A percentile compares a stretch with the other conserved stretches of the same genome.
Conservation (phyloP, 2,113 vertebrate species). For the Mus musculus region DNA sequence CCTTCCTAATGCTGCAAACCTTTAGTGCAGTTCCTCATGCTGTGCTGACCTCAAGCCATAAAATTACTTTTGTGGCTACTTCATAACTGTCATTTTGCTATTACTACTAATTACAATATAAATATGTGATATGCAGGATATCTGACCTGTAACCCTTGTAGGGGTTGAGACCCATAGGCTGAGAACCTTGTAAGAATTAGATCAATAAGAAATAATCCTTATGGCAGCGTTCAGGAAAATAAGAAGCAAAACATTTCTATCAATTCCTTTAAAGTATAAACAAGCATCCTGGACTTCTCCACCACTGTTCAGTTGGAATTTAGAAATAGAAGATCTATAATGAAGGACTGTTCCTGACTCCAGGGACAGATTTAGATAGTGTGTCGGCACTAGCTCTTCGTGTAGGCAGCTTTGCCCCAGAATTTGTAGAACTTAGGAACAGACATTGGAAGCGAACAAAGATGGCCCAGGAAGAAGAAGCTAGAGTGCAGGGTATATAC, state of each 20-base stretch:
- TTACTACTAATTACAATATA: background rate
- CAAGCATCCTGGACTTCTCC: background rate
- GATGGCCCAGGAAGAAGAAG: constrained; percentile 55
- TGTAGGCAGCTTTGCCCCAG: constrained; percentile 39
- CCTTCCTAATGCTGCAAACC: background rate
- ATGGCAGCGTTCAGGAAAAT: background rate
- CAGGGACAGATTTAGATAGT: constrained; percentile 42
- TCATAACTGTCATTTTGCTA: background rate
- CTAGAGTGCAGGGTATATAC: background rate
- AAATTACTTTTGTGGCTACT: background rate
- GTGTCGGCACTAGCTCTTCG: background rate
- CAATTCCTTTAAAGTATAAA: constrained; percentile 40
- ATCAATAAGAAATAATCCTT: background rate
- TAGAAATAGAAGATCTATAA: constrained; percentile 45
- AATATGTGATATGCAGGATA: background rate
- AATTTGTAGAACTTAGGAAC: background rate
- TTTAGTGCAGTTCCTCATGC: background rate
- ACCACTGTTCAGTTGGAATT: background rate
- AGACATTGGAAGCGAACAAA: background rate
- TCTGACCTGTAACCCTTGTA: too few species aligned
- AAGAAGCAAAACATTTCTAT: background rate
- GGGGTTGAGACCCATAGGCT: background rate
- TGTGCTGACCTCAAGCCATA: background rate
- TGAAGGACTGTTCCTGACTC: constrained; percentile 5
- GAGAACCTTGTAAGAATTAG: background rate